These are phyloP conservation scores for Probosciger aterrimus DNA, from an alignment of 2,113 vertebrate genomes.

Conservation along the genomic window DNA sequence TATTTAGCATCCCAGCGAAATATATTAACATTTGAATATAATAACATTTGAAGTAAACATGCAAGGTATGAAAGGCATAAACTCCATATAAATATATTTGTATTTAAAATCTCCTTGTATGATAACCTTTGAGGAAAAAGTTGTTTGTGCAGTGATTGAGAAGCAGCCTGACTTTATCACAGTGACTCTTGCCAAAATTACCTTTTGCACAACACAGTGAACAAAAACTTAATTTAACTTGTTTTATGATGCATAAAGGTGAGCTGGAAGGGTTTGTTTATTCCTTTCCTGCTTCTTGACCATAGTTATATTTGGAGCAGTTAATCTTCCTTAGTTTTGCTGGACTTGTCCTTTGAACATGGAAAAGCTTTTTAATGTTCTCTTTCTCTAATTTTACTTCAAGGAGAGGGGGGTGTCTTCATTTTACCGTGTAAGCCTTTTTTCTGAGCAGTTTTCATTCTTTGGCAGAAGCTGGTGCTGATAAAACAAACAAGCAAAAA, in stretches of 20 bases:
- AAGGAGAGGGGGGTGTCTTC: background rate
- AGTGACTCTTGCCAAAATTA: slow-evolving; percentile 28
- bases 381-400: background rate
- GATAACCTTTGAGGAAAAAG: background rate
- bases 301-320: background rate
- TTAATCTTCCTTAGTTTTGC: background rate
- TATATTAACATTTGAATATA: too few species aligned
- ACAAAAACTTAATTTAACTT: slow-evolving; percentile 51
- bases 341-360: background rate
- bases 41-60: background rate
- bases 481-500: background rate
- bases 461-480: background rate
- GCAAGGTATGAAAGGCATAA: background rate
- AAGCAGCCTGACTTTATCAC: slow-evolving; percentile 21
- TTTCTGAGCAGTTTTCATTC: background rate
- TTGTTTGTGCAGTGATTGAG: slow-evolving; percentile 19
- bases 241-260: slow-evolving; percentile 53
- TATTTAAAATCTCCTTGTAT: slow-evolving; percentile 34
- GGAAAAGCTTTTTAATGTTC: background rate
- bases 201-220: slow-evolving; percentile 40
- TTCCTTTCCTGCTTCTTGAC: slow-evolving; percentile 19
- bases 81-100: background rate
- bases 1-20: background rate
- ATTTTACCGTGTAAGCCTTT: background rate
- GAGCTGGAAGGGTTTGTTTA: slow-evolving; percentile 32